Evolutionary conservation across 2,797 vertebrate species (phyloP), one percentile per base, ranked within the genome.

Genomic region (Glyptemys insculpta): DNA sequence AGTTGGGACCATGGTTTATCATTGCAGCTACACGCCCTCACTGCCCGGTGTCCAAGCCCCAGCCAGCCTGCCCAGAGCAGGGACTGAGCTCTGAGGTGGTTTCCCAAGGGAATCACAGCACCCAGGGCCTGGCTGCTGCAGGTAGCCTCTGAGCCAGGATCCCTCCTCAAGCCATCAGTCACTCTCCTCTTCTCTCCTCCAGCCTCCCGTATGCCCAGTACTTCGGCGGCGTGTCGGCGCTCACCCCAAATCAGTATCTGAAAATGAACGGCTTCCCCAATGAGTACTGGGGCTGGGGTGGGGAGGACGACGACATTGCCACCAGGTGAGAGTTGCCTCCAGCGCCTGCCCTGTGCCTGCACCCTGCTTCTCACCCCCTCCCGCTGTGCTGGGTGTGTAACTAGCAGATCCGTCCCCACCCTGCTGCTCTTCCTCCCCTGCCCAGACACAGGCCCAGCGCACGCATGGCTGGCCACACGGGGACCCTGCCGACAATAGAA

Each of bases 181-280:
- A 6, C 0, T 25, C 12, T 81, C 2, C 4, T 15, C 8, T 16
- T 57, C 18, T 87, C 29, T 21, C 56, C 62, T 21, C 14, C 97
- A 99, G 99, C 98, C 98, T 99, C 87, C 99, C 99, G 0, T 99
- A 99, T 97, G 98, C 99, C 1, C 99, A 99, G 97, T 99, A 99
- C 95, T 99, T 99, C 6, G 99, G 99, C 18, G 99, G 99, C 1
- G 99, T 99, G 78, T 99, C 99, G 0, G 99, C 99, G 0, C 98
- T 99, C 76, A 99, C 99, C 85, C 99, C 99, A 1, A 99, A 99
- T 94, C 99, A 99, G 98, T 99, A 99, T 94, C 99, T 99, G 98
- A 99, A 99, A 98, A 99, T 99, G 98, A 99, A 99, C 0, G 99
- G 99, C 91, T 99, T 99, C 92, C 99, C 99, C 59, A 99, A 99